Conservation (phyloP, 2,113 vertebrate species). For the Dipodomys merriami region DNA sequence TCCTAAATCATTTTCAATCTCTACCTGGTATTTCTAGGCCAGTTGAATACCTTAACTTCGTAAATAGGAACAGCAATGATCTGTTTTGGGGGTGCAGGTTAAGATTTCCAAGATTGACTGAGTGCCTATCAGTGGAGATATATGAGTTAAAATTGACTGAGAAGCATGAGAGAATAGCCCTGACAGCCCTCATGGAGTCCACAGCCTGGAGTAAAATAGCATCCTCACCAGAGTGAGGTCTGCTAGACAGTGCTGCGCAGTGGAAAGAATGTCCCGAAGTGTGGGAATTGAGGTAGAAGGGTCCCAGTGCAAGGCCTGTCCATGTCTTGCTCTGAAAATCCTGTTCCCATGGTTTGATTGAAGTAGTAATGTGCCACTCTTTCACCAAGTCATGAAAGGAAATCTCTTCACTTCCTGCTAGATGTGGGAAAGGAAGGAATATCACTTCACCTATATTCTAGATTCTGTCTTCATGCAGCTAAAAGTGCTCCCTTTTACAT, state of each 20-base stretch:
- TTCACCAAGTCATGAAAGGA: background rate
- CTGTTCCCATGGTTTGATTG: background rate
- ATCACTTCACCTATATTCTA: background rate
- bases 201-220: background rate
- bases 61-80: background rate
- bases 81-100: background rate
- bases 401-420: background rate
- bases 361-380: background rate
- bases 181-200: background rate
- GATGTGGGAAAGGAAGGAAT: background rate
- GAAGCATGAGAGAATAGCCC: background rate
- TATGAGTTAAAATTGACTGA: background rate
- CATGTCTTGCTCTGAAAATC: background rate
- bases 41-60: background rate
- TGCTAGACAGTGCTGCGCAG: background rate
- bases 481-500: background rate
- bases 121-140: accelerated
- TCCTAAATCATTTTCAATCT: constrained; percentile 18
- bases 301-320: background rate
- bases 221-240: background rate
- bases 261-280: background rate
- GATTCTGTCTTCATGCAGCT: background rate
- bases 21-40: constrained; percentile 3
- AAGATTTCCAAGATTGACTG: background rate
- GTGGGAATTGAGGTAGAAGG: background rate